A percentile compares a stretch with the other conserved stretches of the same genome.
These are phyloP conservation scores for Falco peregrinus DNA, from an alignment of 2,797 vertebrate genomes.

Conservation along the genomic window DNA sequence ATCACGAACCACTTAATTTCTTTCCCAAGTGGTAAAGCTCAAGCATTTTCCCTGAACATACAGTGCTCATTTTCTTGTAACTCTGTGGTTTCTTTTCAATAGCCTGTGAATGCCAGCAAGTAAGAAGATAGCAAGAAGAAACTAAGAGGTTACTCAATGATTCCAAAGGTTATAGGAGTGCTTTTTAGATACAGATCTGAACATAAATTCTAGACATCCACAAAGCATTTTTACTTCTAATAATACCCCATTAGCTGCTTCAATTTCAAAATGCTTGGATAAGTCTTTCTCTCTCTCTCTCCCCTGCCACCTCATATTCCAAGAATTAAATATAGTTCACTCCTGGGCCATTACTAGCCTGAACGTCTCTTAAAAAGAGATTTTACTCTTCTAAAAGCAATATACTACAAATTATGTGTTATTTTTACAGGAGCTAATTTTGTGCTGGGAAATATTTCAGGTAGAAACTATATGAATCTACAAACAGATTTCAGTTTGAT, in stretches of 20 bases:
- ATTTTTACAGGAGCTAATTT: slow-evolving; percentile 1
- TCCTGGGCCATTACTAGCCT: neutral
- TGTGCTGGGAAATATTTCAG: neutral
- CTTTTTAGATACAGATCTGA: slow-evolving; percentile 44
- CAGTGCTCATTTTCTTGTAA: slow-evolving; percentile 61
- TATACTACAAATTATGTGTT: neutral
- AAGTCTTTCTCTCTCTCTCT: neutral
- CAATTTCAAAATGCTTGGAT: slow-evolving; percentile 43
- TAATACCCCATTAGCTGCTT: slow-evolving; percentile 24
- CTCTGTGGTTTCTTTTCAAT: slow-evolving; percentile 43
- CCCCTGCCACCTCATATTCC: neutral
- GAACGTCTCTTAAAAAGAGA: neutral
- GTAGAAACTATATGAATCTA: neutral
- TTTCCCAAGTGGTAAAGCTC: slow-evolving; percentile 37
- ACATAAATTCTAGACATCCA: slow-evolving; percentile 49
- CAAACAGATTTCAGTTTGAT: neutral
- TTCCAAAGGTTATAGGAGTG: slow-evolving; percentile 49
- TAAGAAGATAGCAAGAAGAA: slow-evolving; percentile 28
- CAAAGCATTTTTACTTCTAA: slow-evolving; percentile 61
- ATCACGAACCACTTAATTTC: slow-evolving; percentile 55
- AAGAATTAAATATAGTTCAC: slow-evolving; percentile 28
- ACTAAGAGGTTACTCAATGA: slow-evolving; percentile 50
- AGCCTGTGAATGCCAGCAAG: slow-evolving; percentile 12
- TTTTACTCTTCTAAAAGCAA: neutral
- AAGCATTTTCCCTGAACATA: slow-evolving; percentile 49